Evolutionary conservation across 1,140 invertebrate species (phyloP).

Genomic region (Drosophila ananassae): DNA sequence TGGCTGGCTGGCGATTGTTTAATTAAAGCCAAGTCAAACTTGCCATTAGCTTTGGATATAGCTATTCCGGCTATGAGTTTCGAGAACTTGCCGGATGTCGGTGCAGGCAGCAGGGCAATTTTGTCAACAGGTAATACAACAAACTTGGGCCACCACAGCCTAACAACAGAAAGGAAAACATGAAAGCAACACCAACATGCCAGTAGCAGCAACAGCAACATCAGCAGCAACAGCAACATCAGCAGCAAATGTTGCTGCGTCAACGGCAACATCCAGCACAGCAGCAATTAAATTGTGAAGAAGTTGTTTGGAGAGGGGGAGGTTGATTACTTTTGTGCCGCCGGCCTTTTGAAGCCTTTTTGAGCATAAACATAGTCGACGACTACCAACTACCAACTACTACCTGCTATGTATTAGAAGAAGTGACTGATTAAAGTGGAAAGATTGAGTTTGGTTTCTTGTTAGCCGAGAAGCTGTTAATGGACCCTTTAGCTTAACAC

Average conservation of each 20-base stretch:
- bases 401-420: conserved; percentile 6
- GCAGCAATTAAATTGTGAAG: conserved; percentile 57
- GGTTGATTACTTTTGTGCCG: conserved; percentile 21
- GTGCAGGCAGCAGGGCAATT: conserved; percentile 45
- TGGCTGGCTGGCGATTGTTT: conserved; percentile 39
- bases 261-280: conserved; percentile 29
- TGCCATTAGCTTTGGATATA: conserved; percentile 51
- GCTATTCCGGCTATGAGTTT: conserved; percentile 12
- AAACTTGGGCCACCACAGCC: conserved; percentile 60
- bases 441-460: conserved; percentile 23
- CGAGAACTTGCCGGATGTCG: conserved; percentile 69
- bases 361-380: conserved; percentile 28
- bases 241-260: conserved; percentile 13
- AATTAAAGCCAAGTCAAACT: conserved; percentile 64
- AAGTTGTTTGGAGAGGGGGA: conserved; percentile 32
- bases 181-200: not conserved
- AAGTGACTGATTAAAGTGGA: conserved; percentile 7
- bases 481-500: conserved; percentile 8
- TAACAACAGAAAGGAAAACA: conserved; percentile 12
- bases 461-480: conserved; percentile 14
- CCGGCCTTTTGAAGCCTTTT: conserved; percentile 28
- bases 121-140: conserved; percentile 76
- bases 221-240: conserved; percentile 21
- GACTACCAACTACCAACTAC: not conserved
- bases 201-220: conserved; percentile 17